Conservation (phyloP, 1,140 invertebrate genomes). For the Zaprionus ghesquierei region DNA sequence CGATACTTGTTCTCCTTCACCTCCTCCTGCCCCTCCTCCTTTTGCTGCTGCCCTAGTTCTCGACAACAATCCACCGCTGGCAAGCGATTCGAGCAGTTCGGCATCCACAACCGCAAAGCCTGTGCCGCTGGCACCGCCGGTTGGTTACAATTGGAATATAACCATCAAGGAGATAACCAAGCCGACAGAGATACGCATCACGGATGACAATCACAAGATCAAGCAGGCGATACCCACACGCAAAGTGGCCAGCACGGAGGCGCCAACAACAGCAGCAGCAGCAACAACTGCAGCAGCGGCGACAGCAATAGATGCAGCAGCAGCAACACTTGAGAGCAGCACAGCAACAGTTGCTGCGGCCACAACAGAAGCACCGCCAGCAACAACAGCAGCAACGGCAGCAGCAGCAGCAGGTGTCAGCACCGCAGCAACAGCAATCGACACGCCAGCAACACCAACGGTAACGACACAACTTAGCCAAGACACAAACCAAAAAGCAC, state of each 20-base stretch:
- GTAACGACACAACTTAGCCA: constrained; percentile 28
- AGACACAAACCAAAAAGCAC: constrained; percentile 61
- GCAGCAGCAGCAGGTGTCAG: not conserved
- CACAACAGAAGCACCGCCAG: constrained; percentile 10
- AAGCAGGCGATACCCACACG: constrained; percentile 63
- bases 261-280: constrained; percentile 21
- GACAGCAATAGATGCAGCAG: constrained; percentile 4
- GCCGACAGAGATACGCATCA: constrained; percentile 80
- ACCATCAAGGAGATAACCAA: constrained; percentile 83
- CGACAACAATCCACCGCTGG: constrained; percentile 64
- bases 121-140: constrained; percentile 32
- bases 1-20: not conserved
- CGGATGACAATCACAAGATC: constrained; percentile 72
- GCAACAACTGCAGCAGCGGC: constrained; percentile 19
- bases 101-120: constrained; percentile 44
- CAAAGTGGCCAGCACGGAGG: constrained; percentile 46
- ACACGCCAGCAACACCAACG: constrained; percentile 40
- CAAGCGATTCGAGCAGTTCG: constrained; percentile 33
- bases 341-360: constrained; percentile 25
- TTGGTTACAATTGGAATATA: constrained; percentile 75
- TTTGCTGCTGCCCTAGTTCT: constrained; percentile 58
- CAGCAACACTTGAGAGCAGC: constrained; percentile 10
- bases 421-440: constrained; percentile 24
- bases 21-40: not conserved
- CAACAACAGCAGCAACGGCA: constrained; percentile 1